Evolutionary conservation across 2,888 invertebrate species (phyloP), one percentile per base, ranked within the genome.

Genomic region (Macaria notata): DNA sequence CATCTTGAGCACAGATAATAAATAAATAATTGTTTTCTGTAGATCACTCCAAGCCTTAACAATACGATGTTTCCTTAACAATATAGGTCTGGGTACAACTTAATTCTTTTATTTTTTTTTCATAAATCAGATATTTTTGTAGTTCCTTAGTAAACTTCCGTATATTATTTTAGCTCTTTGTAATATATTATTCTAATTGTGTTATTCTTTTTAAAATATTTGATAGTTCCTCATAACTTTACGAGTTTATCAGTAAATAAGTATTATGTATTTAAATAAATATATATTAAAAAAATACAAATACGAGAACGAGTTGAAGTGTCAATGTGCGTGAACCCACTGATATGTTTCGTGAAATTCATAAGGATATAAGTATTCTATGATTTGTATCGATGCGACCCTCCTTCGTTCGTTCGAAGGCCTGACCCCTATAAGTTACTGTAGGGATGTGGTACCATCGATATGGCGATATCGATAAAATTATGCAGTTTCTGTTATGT

Each of bases 301-400:
- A 41, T 41, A 1, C 9, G 48, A 66, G 54, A 66, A 61, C 73
- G 63, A 68, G 72, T 75, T 72, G 74, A 69, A 69, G 66, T 75
- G 72, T 73, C 78, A 73, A 78, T 76, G 77, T 76, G 79, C 78
- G 78, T 77, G 73, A 76, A 74, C 73, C 69, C 59, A 86, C 84
- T 86, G 67, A 79, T 79, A 68, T 60, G 69, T 72, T 69, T 72
- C 68, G 70, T 75, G 78, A 80, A 81, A 80, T 83, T 81, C 80
- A 82, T 84, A 83, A 86, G 81, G 83, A 88, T 85, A 86, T 89
- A 89, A 81, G 80, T 77, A 77, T 78, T 77, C 80, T 83, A 84
- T 86, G 84, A 86, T 88, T 88, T 88, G 87, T 84, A 81, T 76
- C 76, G 78, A 81, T 79, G 73, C 73, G 71, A 73, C 79, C 81